Evolutionary conservation across 2,797 vertebrate species (phyloP), one percentile per base, ranked within the genome.

Genomic region (Mormyrops attenuatus): DNA sequence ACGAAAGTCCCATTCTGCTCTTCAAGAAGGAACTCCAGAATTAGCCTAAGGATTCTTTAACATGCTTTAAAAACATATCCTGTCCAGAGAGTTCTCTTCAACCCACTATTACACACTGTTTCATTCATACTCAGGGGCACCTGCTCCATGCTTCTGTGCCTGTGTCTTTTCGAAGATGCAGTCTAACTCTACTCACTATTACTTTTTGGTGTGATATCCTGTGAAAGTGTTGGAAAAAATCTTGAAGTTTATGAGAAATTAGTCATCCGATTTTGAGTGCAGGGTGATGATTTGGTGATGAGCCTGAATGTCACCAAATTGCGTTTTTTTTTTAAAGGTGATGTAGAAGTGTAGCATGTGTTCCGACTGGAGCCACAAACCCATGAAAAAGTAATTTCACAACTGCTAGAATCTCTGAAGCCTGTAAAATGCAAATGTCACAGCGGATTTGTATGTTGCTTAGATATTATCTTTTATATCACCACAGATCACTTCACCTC

Each of bases 321-420:
- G 44, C 2, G 3, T 77, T 52, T 20, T 57, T 57, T 77, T 41
- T 80, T 80, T 47, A 80, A 80, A n/a, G 41, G 38, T 47, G 41
- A 80, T 80, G 20, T 44, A 7, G 17, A 80, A 80, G 47, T 41
- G 17, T 47, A 80, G 73, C 73, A 47, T 80, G 41, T 80, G 38
- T 80, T 80, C 73, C n/a, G 73, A 80, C 73, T 80, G 73, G 73
- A 80, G 73, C 30, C 73, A 80, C 34, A 44, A 80, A 44, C 41
- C 73, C 73, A 80, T 80, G 73, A 80, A 80, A 80, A 41, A 80
- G 15, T 47, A 20, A 80, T 80, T 80, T 80, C 38, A 9, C 73
- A 80, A 80, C 5, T 47, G 73, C 17, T 80, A 44, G 38, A 80
- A 47, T n/a, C 38, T 44, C 38, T n/a, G 34, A n/a, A 80, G 41